A percentile compares a stretch with the other conserved stretches of the same genome.
Evolutionary conservation across 1,140 invertebrate genomes (phyloP).

Genomic region (Oncopeltus fasciatus): DNA sequence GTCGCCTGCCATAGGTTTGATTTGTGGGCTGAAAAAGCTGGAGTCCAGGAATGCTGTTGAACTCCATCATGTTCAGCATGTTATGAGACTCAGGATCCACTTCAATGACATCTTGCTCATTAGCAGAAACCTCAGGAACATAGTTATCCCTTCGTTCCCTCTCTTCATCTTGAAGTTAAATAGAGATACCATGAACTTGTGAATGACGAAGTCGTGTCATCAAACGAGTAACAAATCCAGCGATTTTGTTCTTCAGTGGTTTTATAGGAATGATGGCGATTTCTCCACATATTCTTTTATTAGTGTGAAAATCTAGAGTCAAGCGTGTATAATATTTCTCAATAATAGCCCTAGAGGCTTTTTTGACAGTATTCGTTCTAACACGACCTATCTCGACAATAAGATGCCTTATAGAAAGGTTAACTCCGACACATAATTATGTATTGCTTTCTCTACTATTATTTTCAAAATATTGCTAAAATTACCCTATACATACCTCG

Average conservation of each 20-base stretch:
- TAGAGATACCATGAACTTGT: conserved; percentile 89
- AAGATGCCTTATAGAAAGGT: too few species aligned
- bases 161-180: conserved; percentile 98
- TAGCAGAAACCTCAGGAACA: conserved; percentile 91
- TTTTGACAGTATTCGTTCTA: too few species aligned
- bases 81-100: conserved; percentile 94
- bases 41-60: conserved; percentile 75
- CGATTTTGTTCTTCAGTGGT: too few species aligned
- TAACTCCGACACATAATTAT: too few species aligned
- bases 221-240: conserved; percentile 96
- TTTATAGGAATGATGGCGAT: conserved; percentile 98
- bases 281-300: conserved; percentile 98
- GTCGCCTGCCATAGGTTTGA: conserved; percentile 44
- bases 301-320: conserved; percentile 96
- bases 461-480: too few species aligned
- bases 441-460: too few species aligned
- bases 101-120: conserved; percentile 85
- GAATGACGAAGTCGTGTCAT: conserved; percentile 95
- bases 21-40: conserved; percentile 64
- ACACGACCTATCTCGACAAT: too few species aligned
- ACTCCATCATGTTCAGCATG: conserved; percentile 93
- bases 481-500: too few species aligned
- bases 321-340: conserved; percentile 98
- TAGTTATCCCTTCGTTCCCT: conserved; percentile 97
- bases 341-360: too few species aligned